Base-by-base conservation (phyloP, 2,797 vertebrate genomes). In the Acestrorhynchus altus region DNA sequence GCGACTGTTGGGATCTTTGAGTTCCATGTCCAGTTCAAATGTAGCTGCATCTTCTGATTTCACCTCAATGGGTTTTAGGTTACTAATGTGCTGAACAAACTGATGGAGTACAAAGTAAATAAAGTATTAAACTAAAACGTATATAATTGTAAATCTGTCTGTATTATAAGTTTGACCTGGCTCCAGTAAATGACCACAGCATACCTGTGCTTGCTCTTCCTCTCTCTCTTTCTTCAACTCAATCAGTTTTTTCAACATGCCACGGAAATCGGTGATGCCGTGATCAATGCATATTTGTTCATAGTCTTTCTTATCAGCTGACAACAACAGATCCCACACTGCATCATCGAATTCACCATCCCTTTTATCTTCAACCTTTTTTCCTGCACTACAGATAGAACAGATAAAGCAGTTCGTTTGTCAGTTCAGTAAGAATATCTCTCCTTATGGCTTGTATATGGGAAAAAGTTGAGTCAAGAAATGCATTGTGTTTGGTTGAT, bases 231-330 rank as follows among this genome's bases (percentile, higher is more conserved):
- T 92, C 85, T 89, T 96, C 87, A 97, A 84, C 86, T 94, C 87
- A 20, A 68, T 92, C 69, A 98, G 92, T 88, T 85, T 95, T 77
- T 88, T 97, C 82, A 98, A 90, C 96, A 98, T 96, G 15, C 94
- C 92, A 4, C 97, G 94, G 86, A 95, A 98, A 87, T 98, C 90
- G 1, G 88, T 95, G 83, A 97, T 90, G 8, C 94, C 92, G 0
- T 96, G 91, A 4, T 97, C 94, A 0, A 66, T 0, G 80, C 97
- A 98, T 85, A 98, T 96, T 8, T 54, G 77, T 84, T 98, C 97
- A 0, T 97, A 98, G 88, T 98, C 96, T 87, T 91, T 98, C 69
- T 86, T 95, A 2, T 98, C 95, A 7, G 95, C 95, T 1, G 94
- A 94, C 24, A 97, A 81, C 81, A 98, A 87, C 69, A 98, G 88